Percentiles rank a stretch among this genome's conserved stretches.
Evolutionary conservation across 2,113 vertebrate genomes (phyloP).

Genomic region (Chunga burmeisteri): DNA sequence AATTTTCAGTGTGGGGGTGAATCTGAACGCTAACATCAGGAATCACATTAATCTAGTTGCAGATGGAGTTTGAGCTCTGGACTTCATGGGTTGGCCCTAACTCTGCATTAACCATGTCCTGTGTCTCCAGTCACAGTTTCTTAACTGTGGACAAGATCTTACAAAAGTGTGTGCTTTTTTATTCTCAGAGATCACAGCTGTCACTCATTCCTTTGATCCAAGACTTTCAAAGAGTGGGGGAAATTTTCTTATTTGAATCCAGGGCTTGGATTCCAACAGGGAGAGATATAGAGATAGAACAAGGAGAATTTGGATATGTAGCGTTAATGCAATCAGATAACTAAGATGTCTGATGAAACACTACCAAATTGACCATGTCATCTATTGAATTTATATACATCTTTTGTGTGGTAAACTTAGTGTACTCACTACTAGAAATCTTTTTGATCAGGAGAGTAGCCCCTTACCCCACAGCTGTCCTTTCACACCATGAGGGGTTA

Average conservation of each 20-base stretch:
- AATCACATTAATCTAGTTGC: background rate
- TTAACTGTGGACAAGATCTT: background rate
- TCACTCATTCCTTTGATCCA: slow-evolving; percentile 47
- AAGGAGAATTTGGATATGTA: slow-evolving; percentile 4
- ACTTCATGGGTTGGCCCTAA: background rate
- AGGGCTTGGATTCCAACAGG: slow-evolving; percentile 30
- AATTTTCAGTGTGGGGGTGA: background rate
- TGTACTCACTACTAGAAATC: background rate
- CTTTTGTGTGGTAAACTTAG: background rate
- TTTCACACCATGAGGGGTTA: background rate
- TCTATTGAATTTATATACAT: background rate
- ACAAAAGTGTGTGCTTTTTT: background rate
- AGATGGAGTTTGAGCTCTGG: background rate
- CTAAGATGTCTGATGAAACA: background rate
- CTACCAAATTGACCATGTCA: background rate
- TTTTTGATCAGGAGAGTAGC: background rate
- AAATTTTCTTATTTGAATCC: slow-evolving; percentile 28
- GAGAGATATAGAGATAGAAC: background rate
- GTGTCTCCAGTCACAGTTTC: background rate
- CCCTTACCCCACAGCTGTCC: background rate
- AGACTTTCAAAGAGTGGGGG: slow-evolving; percentile 7
- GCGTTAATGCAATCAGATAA: slow-evolving; percentile 26
- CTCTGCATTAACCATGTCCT: background rate
- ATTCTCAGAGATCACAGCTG: background rate
- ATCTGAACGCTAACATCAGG: background rate